phyloP scores from a whole-genome alignment of 2,113 vertebrate species.

The Callionymus lyra region DNA sequence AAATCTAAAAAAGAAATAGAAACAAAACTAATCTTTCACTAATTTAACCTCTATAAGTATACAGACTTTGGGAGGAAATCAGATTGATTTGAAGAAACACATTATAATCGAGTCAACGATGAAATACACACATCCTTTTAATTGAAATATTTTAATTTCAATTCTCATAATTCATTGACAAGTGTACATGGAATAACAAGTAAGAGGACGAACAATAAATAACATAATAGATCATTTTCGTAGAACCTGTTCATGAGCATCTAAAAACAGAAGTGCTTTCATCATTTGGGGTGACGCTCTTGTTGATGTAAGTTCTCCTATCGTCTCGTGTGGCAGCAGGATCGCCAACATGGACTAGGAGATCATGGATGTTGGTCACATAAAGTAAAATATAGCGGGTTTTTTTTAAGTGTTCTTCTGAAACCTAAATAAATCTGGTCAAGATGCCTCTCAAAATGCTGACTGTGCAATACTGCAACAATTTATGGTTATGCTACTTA shows the following conservation, averaged over 20 bases:
- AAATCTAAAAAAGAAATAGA: too few relatives aligned
- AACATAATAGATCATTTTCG: conserved; percentile 34
- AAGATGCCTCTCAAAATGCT: too few relatives aligned
- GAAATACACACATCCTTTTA: conserved; percentile 1
- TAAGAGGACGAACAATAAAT: conserved; percentile 55
- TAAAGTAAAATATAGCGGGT: conserved; percentile 4
- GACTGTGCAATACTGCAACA: conserved; percentile 50
- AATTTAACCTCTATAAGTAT: too few relatives aligned
- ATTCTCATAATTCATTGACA: conserved; percentile 36
- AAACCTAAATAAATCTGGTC: too few relatives aligned
- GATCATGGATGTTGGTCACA: conserved; percentile 16
- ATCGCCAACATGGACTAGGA: conserved; percentile 12
- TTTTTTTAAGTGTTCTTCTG: conserved; percentile 10
- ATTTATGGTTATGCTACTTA: conserved; percentile 26
- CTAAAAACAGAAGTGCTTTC: conserved; percentile 47
- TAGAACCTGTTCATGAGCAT: conserved; percentile 20
- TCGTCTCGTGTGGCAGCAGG: conserved; percentile 36
- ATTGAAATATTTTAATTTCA: background rate
- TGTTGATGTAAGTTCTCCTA: conserved; percentile 10
- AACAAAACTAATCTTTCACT: too few relatives aligned
- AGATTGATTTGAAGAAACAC: too few relatives aligned
- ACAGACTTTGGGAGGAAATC: too few relatives aligned
- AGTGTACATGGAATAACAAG: too few relatives aligned
- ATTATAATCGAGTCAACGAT: background rate
- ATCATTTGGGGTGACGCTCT: conserved; percentile 19